Conservation (phyloP, 2,888 invertebrate genomes). For the Drosophila testacea region DNA sequence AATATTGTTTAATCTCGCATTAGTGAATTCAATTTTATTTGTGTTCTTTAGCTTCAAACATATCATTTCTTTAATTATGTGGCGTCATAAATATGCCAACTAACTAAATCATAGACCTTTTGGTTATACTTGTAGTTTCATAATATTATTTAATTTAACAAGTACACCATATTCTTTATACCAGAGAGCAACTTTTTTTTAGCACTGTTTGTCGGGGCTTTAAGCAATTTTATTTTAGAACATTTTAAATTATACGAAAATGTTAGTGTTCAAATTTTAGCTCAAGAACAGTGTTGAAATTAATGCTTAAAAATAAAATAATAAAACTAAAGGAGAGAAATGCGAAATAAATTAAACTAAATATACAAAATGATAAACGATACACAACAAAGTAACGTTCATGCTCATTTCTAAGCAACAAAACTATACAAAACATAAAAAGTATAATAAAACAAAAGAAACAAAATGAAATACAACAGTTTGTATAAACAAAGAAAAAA, state of each 20-base stretch:
- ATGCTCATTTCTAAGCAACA: constrained; percentile 70
- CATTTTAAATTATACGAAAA: constrained; percentile 67
- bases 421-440: constrained; percentile 16
- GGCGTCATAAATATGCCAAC: constrained; percentile 36
- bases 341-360: constrained; percentile 36
- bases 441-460: constrained; percentile 1
- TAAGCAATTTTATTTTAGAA: constrained; percentile 71
- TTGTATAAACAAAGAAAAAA: constrained; percentile 52
- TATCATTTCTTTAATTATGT: constrained; percentile 67
- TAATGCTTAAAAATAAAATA: constrained; percentile 48
- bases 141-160: constrained; percentile 27
- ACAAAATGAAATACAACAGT: constrained; percentile 32
- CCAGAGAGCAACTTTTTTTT: constrained; percentile 38
- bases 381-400: constrained; percentile 41
- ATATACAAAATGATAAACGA: constrained; percentile 32
- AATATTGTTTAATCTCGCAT: constrained; percentile 39
- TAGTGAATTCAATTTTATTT: constrained; percentile 53
- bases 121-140: constrained; percentile 29
- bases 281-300: constrained; percentile 71
- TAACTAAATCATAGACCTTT: constrained; percentile 45
- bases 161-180: constrained; percentile 12
- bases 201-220: constrained; percentile 63
- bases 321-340: constrained; percentile 20
- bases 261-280: constrained; percentile 79
- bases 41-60: constrained; percentile 50